Evolutionary conservation across 1,140 invertebrate species (phyloP), one percentile per base, ranked within the genome.

Genomic region (Calliopsis andreniformis): DNA sequence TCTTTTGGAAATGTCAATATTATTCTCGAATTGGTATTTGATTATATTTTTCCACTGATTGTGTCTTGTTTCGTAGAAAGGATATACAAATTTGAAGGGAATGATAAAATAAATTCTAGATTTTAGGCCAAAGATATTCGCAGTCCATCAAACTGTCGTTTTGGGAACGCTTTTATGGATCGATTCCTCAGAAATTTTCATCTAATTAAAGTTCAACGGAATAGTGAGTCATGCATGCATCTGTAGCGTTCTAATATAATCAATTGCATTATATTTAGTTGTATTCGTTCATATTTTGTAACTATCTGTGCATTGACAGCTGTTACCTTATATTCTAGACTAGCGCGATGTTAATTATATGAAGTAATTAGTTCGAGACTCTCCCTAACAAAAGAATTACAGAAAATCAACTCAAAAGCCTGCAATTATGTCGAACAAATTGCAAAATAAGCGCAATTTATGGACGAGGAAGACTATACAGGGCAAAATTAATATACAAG

Each of bases 361-460:
- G 35, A 10, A 58, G 59, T 64, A 73, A 73, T 73, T 73, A 73
- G 16, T 56, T 12, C 7, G 25, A 66, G 20, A 16, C 35, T 42
- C 20, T 45, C 23, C n/a, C 16, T 10, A 1, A 23, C 18, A 42
- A 55, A 55, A 35, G 62, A 73, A 55, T 66, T 66, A 66, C 30
- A 6, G 49, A 35, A 73, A 73, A 73, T 72, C 53, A 64, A 63
- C 43, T n/a, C 18, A 18, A 18, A 18, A 28, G 51, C 7, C 47
- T 20, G 43, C 49, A 10, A 61, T 70, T 70, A 47, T 47, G 35
- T 51, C n/a, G 35, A 51, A 72, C 49, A 72, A 71, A 61, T 49
- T 61, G 14, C 56, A 4, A 28, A 3, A 1, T 8, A 14, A 23
- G 7, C 6, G 20, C 28, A 43, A 58, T 69, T 69, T 58, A 4